Base-by-base conservation (phyloP, 2,888 invertebrate species). In the Scaptomyza polygonia region DNA sequence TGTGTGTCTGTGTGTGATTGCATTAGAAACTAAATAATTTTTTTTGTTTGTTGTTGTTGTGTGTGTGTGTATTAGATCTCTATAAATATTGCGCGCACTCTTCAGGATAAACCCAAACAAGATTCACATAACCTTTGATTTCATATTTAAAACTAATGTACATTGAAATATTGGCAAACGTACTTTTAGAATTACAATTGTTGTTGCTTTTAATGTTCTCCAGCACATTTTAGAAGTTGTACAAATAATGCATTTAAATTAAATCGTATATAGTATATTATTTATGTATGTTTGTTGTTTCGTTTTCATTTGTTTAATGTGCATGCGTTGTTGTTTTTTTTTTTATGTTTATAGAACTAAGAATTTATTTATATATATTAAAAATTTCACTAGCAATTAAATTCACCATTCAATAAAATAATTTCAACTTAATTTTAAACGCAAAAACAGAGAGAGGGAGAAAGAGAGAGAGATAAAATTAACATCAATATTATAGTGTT, bases 341-440 rank as follows among this genome's bases (percentile, higher is more conserved):
- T n/a, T n/a, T n/a, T n/a, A n/a, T n/a, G n/a, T 62, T 40, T 45
- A 66, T 73, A 63, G 51, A 86, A 83, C 83, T 86, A 83, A 77
- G 54, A 72, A 79, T 81, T 86, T 73, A 72, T 80, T 80, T 86
- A 85, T 62, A 39, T 36, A 34, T 36, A 34, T 39, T 39, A 16
- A 39, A 79, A 86, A 88, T 86, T 85, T 88, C 71, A 80, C 88
- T 85, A 85, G 81, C 81, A 86, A 82, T 80, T 88, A 88, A 86
- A 80, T 88, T 85, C 83, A 77, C 86, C 85, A 80, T 76, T 79
- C 65, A 83, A 68, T 83, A 86, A 84, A 83, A 68, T 83, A 86
- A 84, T 84, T 82, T 72, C 66, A 86, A 71, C 61, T 69, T 82
- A 82, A 67, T 63, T 72, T 57, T 71, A 83, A 74, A 83, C 66